phyloP scores from a whole-genome alignment of 2,113 vertebrate species.

The Zootoca vivipara region DNA sequence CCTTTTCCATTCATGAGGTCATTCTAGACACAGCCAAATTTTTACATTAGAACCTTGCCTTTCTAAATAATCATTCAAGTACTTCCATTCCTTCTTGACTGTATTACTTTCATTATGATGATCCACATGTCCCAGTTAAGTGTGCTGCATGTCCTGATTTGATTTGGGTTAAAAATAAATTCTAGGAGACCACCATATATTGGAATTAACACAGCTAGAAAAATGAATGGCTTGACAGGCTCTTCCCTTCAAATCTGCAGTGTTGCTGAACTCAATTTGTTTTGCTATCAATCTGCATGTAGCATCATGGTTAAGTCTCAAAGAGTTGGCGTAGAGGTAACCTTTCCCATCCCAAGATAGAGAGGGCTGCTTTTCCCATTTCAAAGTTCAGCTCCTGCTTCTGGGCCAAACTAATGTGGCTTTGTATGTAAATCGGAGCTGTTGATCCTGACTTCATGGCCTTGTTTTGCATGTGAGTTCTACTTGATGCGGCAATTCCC shows the following conservation, averaged over 20 bases:
- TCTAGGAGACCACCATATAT: not conserved
- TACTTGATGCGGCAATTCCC: not conserved
- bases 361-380: not conserved
- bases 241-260: not conserved
- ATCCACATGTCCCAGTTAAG: not conserved
- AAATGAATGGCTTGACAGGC: not conserved
- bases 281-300: not conserved
- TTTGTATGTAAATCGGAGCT: not conserved
- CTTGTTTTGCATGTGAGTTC: not conserved
- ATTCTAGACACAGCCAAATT: too few relatives aligned
- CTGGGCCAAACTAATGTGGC: not conserved
- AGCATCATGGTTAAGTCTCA: not conserved
- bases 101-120: not conserved
- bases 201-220: not conserved
- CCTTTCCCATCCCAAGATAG: not conserved
- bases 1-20: too few relatives aligned
- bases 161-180: rapidly evolving
- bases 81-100: too few relatives aligned
- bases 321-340: not conserved
- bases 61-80: too few relatives aligned
- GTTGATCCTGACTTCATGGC: not conserved
- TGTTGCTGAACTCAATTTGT: not conserved
- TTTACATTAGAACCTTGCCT: too few relatives aligned
- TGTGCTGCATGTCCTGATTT: not conserved
- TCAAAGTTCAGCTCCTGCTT: not conserved